These are phyloP conservation scores for Cydia strobilella DNA, from an alignment of 1,140 invertebrate species.

Conservation along the genomic window DNA sequence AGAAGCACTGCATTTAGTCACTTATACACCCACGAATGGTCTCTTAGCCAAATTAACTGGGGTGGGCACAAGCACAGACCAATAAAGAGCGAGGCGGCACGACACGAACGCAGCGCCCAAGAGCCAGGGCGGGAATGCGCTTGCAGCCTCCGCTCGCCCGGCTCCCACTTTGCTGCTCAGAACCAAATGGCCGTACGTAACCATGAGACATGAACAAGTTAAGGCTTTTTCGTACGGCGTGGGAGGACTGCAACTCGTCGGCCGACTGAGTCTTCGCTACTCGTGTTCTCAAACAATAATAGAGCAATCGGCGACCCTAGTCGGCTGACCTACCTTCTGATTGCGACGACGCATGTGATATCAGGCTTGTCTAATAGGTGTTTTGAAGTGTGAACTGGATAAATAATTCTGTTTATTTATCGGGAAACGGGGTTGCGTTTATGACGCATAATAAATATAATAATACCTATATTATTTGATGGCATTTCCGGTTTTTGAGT, in stretches of 20 bases:
- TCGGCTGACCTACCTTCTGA: constrained; percentile 15
- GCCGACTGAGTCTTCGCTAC: constrained; percentile 8
- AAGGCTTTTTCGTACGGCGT: background rate
- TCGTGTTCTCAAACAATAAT: constrained; percentile 19
- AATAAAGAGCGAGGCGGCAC: background rate
- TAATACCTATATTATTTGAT: no score
- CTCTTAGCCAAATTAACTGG: background rate
- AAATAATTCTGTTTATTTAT: background rate
- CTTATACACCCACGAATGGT: background rate
- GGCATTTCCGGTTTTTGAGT: no score
- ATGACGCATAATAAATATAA: no score
- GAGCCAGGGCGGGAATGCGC: constrained; percentile 17
- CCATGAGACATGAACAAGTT: background rate
- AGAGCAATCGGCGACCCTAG: constrained; percentile 19
- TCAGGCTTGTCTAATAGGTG: background rate
- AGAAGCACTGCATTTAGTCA: constrained; percentile 13
- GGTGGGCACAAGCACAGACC: background rate
- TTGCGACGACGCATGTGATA: background rate
- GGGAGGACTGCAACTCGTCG: background rate
- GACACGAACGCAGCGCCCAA: constrained; percentile 6
- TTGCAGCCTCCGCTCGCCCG: constrained; percentile 17
- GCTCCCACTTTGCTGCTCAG: background rate
- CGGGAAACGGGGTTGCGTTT: background rate
- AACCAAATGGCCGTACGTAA: background rate
- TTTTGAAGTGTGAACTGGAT: background rate